These are phyloP conservation scores for Atta texana DNA, from an alignment of 1,140 invertebrate species.

Conservation along the genomic window DNA sequence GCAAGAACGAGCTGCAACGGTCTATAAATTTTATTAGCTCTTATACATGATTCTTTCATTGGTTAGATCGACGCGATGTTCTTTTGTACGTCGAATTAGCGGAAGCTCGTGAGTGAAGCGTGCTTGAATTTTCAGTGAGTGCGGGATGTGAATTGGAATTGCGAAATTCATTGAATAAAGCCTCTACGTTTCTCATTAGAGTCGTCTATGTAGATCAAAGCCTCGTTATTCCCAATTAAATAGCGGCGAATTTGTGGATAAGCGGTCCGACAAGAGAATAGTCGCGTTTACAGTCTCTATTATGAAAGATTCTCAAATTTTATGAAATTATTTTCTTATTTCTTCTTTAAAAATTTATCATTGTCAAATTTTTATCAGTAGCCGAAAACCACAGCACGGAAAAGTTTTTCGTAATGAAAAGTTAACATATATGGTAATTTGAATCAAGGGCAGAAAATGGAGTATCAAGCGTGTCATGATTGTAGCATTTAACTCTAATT, in stretches of 20 bases:
- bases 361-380: not conserved
- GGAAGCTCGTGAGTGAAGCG: slow-evolving; percentile 8
- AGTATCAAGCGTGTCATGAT: not conserved
- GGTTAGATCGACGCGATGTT: slow-evolving; percentile 5
- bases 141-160: slow-evolving; percentile 40
- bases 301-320: not conserved
- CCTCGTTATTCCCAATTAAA: slow-evolving; percentile 53
- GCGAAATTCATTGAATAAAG: slow-evolving; percentile 56
- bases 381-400: not conserved
- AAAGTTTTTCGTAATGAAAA: not conserved
- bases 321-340: slow-evolving; percentile 10
- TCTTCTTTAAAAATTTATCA: not conserved
- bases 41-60: slow-evolving; percentile 23
- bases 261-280: slow-evolving; percentile 10
- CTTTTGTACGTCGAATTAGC: slow-evolving; percentile 35
- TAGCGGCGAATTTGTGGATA: slow-evolving; percentile 41
- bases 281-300: not conserved
- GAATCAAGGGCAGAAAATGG: not conserved
- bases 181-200: slow-evolving; percentile 56
- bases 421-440: not conserved
- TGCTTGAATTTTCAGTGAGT: slow-evolving; percentile 34
- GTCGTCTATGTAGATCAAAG: slow-evolving; percentile 43
- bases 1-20: slow-evolving; percentile 1
- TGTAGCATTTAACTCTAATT: slow-evolving; percentile 1
- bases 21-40: slow-evolving; percentile 34